Percentiles rank a stretch among this genome's conserved stretches.
These are phyloP conservation scores for Lasioglossum morio DNA, from an alignment of 2,888 invertebrate species.

Conservation along the genomic window DNA sequence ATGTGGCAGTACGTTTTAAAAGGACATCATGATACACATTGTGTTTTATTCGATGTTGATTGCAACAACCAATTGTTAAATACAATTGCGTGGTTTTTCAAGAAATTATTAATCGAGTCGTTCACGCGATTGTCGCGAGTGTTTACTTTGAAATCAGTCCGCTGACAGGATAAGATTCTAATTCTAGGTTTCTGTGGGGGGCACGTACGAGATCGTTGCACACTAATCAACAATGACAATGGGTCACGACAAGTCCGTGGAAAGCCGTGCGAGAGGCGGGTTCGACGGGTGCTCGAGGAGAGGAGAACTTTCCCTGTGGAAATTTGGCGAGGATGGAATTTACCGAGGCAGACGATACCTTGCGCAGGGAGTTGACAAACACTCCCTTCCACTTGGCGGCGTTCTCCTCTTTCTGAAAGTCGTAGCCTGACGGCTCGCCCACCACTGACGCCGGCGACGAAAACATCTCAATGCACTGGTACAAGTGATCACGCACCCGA, in stretches of 20 bases:
- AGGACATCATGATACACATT: neutral
- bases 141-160: constrained; percentile 9
- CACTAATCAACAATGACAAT: constrained; percentile 45
- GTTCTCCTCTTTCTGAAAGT: constrained; percentile 96
- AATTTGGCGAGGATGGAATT: constrained; percentile 14
- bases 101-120: constrained; percentile 13
- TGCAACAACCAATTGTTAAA: neutral
- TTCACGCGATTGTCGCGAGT: neutral
- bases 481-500: constrained; percentile 56
- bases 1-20: neutral
- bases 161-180: neutral
- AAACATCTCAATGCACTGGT: constrained; percentile 80
- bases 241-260: constrained; percentile 11
- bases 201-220: constrained; percentile 20
- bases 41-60: neutral
- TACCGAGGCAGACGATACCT: constrained; percentile 87
- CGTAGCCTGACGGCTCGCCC: constrained; percentile 87
- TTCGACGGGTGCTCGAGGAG: neutral
- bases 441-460: constrained; percentile 85
- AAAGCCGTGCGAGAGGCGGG: neutral
- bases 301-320: neutral
- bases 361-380: constrained; percentile 93
- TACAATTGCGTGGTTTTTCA: neutral
- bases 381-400: constrained; percentile 96
- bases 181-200: constrained; percentile 7